These are phyloP conservation scores for Rhynchophorus ferrugineus DNA, from an alignment of 1,140 invertebrate species.

Conservation along the genomic window DNA sequence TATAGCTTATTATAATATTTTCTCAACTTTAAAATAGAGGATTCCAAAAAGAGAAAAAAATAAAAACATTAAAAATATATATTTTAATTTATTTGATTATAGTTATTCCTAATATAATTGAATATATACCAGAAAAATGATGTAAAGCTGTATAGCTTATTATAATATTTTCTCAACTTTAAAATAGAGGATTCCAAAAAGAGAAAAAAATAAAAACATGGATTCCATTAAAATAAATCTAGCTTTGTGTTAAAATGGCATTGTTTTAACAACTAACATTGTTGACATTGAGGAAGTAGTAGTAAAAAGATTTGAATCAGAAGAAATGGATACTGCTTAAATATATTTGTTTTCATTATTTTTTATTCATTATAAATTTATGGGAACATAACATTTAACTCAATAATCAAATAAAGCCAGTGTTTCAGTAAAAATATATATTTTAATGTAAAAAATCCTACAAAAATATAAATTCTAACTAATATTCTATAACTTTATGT, in stretches of 20 bases:
- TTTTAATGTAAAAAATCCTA: too few species aligned
- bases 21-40: conserved; percentile 73
- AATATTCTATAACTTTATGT: too few species aligned
- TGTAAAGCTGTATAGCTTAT: conserved; percentile 46
- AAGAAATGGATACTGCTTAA: conserved; percentile 31
- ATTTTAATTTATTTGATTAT: not conserved
- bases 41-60: too few species aligned
- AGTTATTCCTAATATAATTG: conserved; percentile 42
- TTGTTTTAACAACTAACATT: conserved; percentile 69
- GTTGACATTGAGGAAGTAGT: conserved; percentile 54
- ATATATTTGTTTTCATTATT: too few species aligned
- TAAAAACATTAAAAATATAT: too few species aligned
- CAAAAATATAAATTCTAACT: too few species aligned
- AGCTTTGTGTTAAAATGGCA: conserved; percentile 85
- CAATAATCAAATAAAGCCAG: too few species aligned
- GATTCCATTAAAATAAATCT: conserved; percentile 94
- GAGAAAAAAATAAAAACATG: conserved; percentile 79
- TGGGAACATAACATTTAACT: too few species aligned
- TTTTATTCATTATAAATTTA: too few species aligned
- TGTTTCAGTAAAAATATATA: too few species aligned
- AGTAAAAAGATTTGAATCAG: conserved; percentile 42
- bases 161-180: conserved; percentile 63
- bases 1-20: conserved; percentile 49
- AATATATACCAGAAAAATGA: conserved; percentile 80
- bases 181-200: conserved; percentile 74